Conservation (phyloP, 2,797 vertebrate species). For the Chanos chanos region DNA sequence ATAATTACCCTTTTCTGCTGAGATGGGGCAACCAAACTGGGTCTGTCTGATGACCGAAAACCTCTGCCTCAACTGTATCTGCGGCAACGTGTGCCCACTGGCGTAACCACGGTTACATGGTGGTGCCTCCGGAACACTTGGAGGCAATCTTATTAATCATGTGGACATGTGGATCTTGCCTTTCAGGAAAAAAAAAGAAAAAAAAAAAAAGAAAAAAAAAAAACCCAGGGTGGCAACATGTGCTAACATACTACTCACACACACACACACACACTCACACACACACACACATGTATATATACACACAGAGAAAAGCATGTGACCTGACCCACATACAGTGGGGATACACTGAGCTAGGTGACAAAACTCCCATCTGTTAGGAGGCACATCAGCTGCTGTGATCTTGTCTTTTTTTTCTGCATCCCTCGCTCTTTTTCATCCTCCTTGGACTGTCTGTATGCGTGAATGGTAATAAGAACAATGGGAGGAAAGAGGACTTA, state of each 20-base stretch:
- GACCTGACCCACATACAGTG: conserved; percentile 4
- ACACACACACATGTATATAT: conserved; percentile 11
- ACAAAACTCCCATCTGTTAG: conserved; percentile 11
- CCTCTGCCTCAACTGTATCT: background rate
- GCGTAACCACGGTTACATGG: conserved; percentile 19
- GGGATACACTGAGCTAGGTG: background rate
- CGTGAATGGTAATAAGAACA: conserved; percentile 31
- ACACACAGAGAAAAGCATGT: too few species aligned
- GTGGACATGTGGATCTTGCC: conserved; percentile 12
- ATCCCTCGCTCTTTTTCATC: background rate
- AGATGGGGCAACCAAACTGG: background rate
- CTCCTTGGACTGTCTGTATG: conserved; percentile 1
- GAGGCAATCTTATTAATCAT: conserved; percentile 28
- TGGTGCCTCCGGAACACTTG: conserved; percentile 1
- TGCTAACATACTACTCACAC: background rate
- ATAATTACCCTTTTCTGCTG: background rate
- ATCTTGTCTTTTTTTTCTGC: background rate
- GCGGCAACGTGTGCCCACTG: conserved; percentile 16
- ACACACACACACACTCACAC: conserved; percentile 17
- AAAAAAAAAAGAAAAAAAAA: too few species aligned
- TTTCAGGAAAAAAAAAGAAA: background rate
- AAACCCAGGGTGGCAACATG: background rate
- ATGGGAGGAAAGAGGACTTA: conserved; percentile 26
- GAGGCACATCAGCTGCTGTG: background rate
- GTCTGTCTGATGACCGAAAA: background rate